Evolutionary conservation across 2,797 vertebrate genomes (phyloP).

Genomic region (Tympanoctomys barrerae): DNA sequence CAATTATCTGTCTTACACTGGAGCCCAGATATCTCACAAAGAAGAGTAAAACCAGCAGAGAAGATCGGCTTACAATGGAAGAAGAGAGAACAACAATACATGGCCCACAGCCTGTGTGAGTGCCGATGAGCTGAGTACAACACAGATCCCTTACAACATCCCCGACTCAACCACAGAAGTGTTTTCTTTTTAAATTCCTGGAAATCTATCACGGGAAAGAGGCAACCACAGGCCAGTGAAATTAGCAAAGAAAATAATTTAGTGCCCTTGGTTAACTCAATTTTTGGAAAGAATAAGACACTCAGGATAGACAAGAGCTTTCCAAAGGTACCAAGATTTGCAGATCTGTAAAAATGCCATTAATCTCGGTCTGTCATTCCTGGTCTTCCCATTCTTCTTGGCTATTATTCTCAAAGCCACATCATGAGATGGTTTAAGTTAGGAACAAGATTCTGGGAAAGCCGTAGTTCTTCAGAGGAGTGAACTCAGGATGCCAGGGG

Average conservation of each 20-base stretch:
- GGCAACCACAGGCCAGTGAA: neutral
- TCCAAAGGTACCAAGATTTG: neutral
- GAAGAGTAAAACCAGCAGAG: conserved; percentile 68
- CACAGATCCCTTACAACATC: neutral
- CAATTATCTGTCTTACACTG: conserved; percentile 36
- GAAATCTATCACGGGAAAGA: neutral
- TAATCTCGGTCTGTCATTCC: neutral
- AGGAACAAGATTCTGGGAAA: neutral
- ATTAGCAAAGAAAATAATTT: neutral
- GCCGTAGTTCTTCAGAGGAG: neutral
- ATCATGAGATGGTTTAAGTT: neutral
- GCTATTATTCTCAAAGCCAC: neutral
- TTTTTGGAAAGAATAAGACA: neutral
- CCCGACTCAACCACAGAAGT: neutral
- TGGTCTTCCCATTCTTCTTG: no score
- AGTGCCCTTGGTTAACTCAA: neutral
- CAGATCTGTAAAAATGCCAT: neutral
- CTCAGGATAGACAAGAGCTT: neutral
- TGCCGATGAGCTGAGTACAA: neutral
- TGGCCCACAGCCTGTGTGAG: neutral
- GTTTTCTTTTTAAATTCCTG: neutral
- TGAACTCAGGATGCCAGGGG: neutral
- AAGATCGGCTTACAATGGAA: conserved; percentile 74
- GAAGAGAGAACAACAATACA: conserved; percentile 46
- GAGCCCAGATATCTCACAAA: conserved; percentile 73